Evolutionary conservation across 2,888 invertebrate genomes (phyloP).

Genomic region (Flexamia atlantica): DNA sequence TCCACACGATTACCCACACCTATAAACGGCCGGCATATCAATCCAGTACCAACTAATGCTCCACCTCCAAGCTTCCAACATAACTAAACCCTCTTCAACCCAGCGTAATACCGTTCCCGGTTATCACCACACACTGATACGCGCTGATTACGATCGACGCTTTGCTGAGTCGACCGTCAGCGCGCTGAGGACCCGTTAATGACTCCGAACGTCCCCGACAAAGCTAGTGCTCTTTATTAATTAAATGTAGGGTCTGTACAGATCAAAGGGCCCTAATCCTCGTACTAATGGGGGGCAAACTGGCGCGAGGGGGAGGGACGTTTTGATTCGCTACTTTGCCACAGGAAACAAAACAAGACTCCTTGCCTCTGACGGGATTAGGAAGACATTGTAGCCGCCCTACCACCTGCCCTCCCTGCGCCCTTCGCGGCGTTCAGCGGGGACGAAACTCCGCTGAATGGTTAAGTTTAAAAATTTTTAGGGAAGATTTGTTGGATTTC

Average conservation of each 20-base stretch:
- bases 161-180: slow-evolving; percentile 11
- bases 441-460: not conserved
- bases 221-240: slow-evolving; percentile 61
- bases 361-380: slow-evolving; percentile 42
- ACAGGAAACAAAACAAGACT: slow-evolving; percentile 59
- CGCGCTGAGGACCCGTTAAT: slow-evolving; percentile 17
- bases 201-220: slow-evolving; percentile 28
- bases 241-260: slow-evolving; percentile 57
- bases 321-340: slow-evolving; percentile 61
- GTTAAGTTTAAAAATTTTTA: not conserved
- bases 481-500: not conserved
- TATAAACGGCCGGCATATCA: too few relatives aligned
- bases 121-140: not conserved
- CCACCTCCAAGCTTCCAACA: too few relatives aligned
- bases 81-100: too few relatives aligned
- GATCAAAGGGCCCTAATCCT: slow-evolving; percentile 58
- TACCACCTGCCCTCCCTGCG: not conserved
- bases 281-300: slow-evolving; percentile 62
- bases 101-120: too few relatives aligned
- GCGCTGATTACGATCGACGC: too few relatives aligned
- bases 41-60: too few relatives aligned
- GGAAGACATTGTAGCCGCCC: slow-evolving; percentile 42
- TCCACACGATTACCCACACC: too few relatives aligned
- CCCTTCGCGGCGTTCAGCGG: not conserved
- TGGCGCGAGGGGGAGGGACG: slow-evolving; percentile 44